These are phyloP conservation scores for Didymodactylos carnosus DNA, from an alignment of 2,888 invertebrate genomes.

Conservation along the genomic window DNA sequence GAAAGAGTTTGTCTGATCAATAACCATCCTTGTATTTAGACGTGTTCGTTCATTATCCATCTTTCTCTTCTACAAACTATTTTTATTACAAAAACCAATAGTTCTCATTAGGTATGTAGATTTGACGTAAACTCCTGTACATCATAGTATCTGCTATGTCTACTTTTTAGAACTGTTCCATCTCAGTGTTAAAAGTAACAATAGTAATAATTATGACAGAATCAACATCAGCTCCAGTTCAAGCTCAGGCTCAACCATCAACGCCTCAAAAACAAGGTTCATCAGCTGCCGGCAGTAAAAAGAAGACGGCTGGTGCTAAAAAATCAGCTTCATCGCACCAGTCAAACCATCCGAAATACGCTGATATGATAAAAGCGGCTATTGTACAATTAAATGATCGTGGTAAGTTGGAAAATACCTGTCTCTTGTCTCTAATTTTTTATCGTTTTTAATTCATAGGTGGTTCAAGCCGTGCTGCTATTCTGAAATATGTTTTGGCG, in stretches of 20 bases:
- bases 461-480: slow-evolving; percentile 36
- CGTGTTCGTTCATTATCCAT: too few species aligned
- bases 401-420: too few species aligned
- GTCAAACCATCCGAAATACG: neutral
- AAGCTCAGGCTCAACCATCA: too few species aligned
- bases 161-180: too few species aligned
- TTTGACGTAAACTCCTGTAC: too few species aligned
- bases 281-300: neutral
- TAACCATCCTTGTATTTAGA: too few species aligned
- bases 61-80: neutral
- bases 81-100: neutral
- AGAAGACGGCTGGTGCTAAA: too few species aligned
- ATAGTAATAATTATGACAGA: neutral
- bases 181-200: too few species aligned
- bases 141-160: too few species aligned
- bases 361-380: neutral
- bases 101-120: neutral
- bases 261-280: neutral
- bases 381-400: neutral
- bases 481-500: slow-evolving; percentile 34
- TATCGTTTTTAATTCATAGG: too few species aligned
- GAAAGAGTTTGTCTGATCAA: too few species aligned
- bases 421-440: too few species aligned
- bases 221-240: neutral
- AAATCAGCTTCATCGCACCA: neutral